Conservation (phyloP, 2,888 invertebrate species). For the Nomada goodeniana region DNA sequence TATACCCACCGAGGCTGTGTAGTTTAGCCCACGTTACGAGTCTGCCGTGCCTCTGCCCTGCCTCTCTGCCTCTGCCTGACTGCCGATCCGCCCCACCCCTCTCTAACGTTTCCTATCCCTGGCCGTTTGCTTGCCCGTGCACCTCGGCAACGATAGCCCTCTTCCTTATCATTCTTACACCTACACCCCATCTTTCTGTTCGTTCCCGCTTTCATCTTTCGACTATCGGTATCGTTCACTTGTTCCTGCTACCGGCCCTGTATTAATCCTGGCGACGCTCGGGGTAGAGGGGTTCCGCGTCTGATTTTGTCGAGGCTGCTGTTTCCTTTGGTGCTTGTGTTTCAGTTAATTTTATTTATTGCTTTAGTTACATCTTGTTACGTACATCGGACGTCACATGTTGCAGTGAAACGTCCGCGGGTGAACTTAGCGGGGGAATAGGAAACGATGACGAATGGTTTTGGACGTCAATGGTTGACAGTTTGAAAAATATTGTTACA, state of each 20-base stretch:
- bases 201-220: neutral
- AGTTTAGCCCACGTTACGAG: constrained; percentile 82
- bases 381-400: too few relatives aligned
- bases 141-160: constrained; percentile 66
- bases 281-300: neutral
- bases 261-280: neutral
- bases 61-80: constrained; percentile 67
- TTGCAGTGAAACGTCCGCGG: too few relatives aligned
- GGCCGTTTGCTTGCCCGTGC: constrained; percentile 78
- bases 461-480: too few relatives aligned
- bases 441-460: too few relatives aligned
- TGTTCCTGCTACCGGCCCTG: neutral
- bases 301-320: too few relatives aligned
- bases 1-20: constrained; percentile 82
- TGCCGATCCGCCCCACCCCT: constrained; percentile 57
- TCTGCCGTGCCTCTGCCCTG: constrained; percentile 72
- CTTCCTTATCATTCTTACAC: constrained; percentile 57
- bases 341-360: too few relatives aligned
- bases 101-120: constrained; percentile 64
- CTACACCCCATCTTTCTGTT: constrained; percentile 34
- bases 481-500: too few relatives aligned
- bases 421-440: too few relatives aligned
- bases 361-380: too few relatives aligned
- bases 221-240: constrained; percentile 18
- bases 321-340: too few relatives aligned